Evolutionary conservation across 2,113 vertebrate species (phyloP), one percentile per base, ranked within the genome.

Genomic region (Isichthys henryi): DNA sequence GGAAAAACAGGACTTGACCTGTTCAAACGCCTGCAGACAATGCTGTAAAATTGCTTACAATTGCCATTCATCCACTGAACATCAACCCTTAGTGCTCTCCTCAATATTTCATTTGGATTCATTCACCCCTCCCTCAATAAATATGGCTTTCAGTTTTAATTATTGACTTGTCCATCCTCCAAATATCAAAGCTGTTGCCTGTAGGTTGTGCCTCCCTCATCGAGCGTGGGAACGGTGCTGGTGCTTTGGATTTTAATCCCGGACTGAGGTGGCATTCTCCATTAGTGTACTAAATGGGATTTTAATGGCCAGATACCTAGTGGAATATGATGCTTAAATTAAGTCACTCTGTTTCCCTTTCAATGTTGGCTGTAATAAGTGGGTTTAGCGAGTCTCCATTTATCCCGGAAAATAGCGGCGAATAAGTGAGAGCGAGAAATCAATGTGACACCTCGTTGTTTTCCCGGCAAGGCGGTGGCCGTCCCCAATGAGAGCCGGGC

Each of bases 361-460:
- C 2, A 88, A 27, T 27, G 35, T n/a, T 66, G 39, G 53, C 56
- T 46, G 19, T 88, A 66, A 88, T 58, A 66, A 88, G 53, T 62
- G 87, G 53, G 66, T 88, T 88, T 45, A 88, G 85, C 49, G 4
- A 52, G 85, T 31, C 48, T 46, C 53, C 49, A 88, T 88, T 74
- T 49, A 49, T 74, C 62, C 8, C 21, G 86, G 52, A 87, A 87
- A 87, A 58, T 45, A 27, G 86, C 46, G 23, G n/a, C 27, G 43
- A 74, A 74, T 88, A 88, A 88, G 46, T 17, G 56, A 88, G 27
- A 88, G 56, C 39, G 35, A 11, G 35, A 88, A 66, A 88, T 88
- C 56, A 88, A 8, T 66, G 31, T 66, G 87, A 88, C 53, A 62
- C 56, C 45, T 88, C 35, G 21, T 46, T 15, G 87, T 66, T 11